Evolutionary conservation across 2,888 invertebrate species (phyloP).

Genomic region (Drosophila ustulata): DNA sequence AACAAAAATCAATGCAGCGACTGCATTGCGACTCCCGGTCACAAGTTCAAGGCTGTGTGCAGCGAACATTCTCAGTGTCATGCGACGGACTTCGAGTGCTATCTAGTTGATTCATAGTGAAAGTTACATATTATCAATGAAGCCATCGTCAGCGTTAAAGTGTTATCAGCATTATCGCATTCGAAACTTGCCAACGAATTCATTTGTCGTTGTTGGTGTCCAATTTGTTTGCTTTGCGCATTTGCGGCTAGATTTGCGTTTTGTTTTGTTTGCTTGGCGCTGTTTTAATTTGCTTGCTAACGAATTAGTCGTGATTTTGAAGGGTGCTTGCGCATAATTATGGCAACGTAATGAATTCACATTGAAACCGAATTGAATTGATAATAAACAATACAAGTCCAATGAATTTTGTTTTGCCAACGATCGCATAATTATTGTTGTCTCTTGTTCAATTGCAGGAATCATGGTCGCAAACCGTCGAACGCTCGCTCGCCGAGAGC

Average conservation of each 20-base stretch:
- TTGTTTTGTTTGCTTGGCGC: slow-evolving; percentile 49
- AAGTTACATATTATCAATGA: slow-evolving; percentile 4
- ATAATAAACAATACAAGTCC: slow-evolving; percentile 51
- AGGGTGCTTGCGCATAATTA: slow-evolving; percentile 49
- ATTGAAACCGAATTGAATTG: slow-evolving; percentile 23
- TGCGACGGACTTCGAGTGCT: slow-evolving; percentile 15
- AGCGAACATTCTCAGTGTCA: slow-evolving; percentile 31
- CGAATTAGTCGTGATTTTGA: slow-evolving; percentile 64
- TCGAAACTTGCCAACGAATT: slow-evolving; percentile 5
- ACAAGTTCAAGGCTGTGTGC: slow-evolving; percentile 64
- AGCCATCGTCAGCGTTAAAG: slow-evolving; percentile 6
- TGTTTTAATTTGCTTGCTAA: slow-evolving; percentile 62
- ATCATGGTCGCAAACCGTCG: slow-evolving; percentile 90
- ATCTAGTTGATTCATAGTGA: slow-evolving; percentile 1
- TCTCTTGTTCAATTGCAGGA: slow-evolving; percentile 85
- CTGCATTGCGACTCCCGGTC: slow-evolving; percentile 43
- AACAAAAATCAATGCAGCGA: slow-evolving; percentile 66
- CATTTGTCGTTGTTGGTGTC: not conserved
- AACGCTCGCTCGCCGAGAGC: slow-evolving; percentile 88
- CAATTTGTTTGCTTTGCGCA: slow-evolving; percentile 51
- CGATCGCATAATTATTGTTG: slow-evolving; percentile 30
- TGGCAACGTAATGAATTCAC: slow-evolving; percentile 53
- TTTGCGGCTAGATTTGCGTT: slow-evolving; percentile 26
- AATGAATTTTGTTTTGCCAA: slow-evolving; percentile 21
- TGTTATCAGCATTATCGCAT: slow-evolving; percentile 29